Evolutionary conservation across 1,140 invertebrate genomes (phyloP).

Genomic region (Phymorhynchus buccinoides): DNA sequence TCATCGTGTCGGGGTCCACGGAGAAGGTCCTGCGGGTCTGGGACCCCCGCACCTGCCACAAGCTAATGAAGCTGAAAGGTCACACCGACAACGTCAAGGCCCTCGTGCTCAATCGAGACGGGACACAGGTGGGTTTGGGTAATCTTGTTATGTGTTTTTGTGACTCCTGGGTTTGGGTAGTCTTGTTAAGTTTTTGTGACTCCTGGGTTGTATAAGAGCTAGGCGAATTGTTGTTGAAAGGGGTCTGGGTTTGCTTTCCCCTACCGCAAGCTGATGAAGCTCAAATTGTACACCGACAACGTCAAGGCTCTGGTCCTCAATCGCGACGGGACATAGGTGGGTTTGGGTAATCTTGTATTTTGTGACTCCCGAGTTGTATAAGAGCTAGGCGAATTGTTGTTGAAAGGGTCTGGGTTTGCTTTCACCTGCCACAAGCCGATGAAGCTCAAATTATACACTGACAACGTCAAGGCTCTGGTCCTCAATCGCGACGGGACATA

Average conservation of each 20-base stretch:
- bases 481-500: slow-evolving; percentile 91
- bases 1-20: slow-evolving; percentile 98
- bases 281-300: slow-evolving; percentile 97
- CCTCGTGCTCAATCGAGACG: slow-evolving; percentile 94
- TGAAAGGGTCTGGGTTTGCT: slow-evolving; percentile 94
- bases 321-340: slow-evolving; percentile 84
- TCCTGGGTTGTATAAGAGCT: too few species aligned
- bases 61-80: slow-evolving; percentile 97
- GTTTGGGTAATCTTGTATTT: too few species aligned
- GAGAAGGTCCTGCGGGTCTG: slow-evolving; percentile 94
- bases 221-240: too few species aligned
- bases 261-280: slow-evolving; percentile 96
- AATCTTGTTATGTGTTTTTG: too few species aligned
- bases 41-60: slow-evolving; percentile 96
- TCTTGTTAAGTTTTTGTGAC: too few species aligned
- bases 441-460: slow-evolving; percentile 97
- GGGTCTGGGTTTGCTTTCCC: slow-evolving; percentile 94
- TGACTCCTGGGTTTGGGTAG: too few species aligned
- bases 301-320: slow-evolving; percentile 95
- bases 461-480: slow-evolving; percentile 96
- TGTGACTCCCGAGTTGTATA: too few species aligned
- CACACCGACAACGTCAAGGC: slow-evolving; percentile 98
- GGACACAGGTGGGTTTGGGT: slow-evolving; percentile 78
- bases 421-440: slow-evolving; percentile 95
- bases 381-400: too few species aligned